These are phyloP conservation scores for Sphaerodactylus townsendi DNA, from an alignment of 2,113 vertebrate species.

Conservation along the genomic window DNA sequence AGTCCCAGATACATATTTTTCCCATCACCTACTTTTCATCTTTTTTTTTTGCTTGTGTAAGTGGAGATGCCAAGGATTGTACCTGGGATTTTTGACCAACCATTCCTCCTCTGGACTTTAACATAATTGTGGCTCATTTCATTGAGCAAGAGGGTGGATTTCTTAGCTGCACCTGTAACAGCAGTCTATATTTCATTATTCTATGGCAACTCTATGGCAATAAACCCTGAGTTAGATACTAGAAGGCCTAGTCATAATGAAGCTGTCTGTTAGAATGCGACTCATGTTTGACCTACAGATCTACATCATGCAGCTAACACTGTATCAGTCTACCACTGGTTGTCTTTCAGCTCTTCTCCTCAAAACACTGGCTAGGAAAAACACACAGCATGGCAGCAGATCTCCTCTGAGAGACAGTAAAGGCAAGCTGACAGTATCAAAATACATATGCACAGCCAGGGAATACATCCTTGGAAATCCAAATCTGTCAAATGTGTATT, in stretches of 20 bases:
- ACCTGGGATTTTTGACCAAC: background rate
- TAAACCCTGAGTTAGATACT: background rate
- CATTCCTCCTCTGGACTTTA: background rate
- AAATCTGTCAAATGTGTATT: conserved; percentile 19
- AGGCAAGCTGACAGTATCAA: background rate
- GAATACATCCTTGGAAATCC: conserved; percentile 10
- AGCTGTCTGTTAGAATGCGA: conserved; percentile 6
- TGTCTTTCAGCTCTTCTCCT: conserved; percentile 4
- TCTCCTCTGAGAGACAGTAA: background rate
- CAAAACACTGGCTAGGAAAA: background rate
- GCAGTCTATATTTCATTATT: background rate
- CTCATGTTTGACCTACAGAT: conserved; percentile 8
- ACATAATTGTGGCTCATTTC: background rate
- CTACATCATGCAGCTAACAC: background rate
- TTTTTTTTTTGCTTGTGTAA: no score
- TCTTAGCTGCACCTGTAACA: background rate
- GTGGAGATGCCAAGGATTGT: no score
- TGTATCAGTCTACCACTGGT: conserved; percentile 8
- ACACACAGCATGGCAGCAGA: background rate
- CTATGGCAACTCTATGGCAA: background rate
- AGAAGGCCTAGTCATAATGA: background rate
- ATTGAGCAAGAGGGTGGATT: background rate
- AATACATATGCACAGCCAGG: background rate
- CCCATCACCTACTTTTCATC: no score
- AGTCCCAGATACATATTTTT: no score